Conservation (phyloP, 2,113 vertebrate genomes). For the Calidris pygmaea region DNA sequence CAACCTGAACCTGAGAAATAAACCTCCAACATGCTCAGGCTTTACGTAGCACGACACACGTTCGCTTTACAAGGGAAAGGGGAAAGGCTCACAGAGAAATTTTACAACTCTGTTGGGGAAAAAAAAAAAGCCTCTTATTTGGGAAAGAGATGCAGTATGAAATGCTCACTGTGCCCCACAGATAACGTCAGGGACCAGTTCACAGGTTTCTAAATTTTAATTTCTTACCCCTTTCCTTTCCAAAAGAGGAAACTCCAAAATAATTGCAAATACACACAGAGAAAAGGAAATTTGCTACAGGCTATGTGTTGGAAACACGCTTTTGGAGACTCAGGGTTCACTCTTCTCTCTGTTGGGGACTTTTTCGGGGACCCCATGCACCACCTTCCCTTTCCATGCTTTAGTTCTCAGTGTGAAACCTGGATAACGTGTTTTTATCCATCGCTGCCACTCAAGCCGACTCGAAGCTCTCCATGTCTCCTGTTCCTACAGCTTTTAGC, state of each 20-base stretch:
- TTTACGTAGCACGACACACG: accelerated
- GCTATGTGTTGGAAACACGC: not conserved
- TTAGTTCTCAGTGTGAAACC: not conserved
- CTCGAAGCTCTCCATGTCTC: not conserved
- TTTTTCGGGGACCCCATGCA: not conserved
- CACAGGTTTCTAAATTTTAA: not conserved
- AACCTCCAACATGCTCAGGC: not conserved
- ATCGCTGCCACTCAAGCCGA: not conserved
- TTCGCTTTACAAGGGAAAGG: not conserved
- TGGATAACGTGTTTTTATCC: not conserved
- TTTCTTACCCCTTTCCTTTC: not conserved
- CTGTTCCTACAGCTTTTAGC: not conserved
- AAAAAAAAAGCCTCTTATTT: not conserved
- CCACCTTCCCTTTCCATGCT: not conserved
- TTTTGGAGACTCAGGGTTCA: not conserved
- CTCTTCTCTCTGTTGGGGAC: not conserved
- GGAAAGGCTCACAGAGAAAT: not conserved
- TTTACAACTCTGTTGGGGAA: not conserved
- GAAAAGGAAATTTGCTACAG: not conserved
- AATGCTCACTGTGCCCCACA: not conserved
- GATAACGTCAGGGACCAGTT: not conserved
- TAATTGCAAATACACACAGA: not conserved
- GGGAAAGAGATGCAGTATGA: not conserved
- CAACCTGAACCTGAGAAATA: not conserved
- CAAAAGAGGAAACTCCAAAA: not conserved